A percentile compares a stretch with the other conserved stretches of the same genome.
phyloP scores from a whole-genome alignment of 2,113 vertebrate genomes.

The Bagarius yarrelli region DNA sequence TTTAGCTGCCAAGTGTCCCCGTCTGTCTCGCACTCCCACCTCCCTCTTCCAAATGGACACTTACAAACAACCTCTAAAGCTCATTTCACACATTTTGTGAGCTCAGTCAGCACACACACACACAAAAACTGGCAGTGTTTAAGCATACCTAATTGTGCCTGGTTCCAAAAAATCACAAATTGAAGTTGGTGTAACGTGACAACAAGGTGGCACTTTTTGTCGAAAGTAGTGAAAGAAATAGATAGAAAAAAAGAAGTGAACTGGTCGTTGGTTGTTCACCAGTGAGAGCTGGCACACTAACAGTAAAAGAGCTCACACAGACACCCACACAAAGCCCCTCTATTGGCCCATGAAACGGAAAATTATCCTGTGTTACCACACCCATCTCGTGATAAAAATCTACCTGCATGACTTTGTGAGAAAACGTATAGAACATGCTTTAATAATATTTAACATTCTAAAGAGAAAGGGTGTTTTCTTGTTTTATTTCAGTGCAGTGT shows the following conservation, averaged over 20 bases:
- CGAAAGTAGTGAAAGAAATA: neutral
- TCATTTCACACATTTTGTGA: conserved; percentile 4
- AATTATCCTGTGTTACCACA: neutral
- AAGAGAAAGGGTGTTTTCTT: neutral
- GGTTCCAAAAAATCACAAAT: conserved; percentile 36
- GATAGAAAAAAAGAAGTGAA: conserved; percentile 7
- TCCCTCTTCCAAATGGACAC: conserved; percentile 46
- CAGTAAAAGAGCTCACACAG: neutral
- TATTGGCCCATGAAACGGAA: neutral
- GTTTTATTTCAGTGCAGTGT: neutral
- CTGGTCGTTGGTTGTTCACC: conserved; percentile 16
- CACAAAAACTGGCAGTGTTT: conserved; percentile 27
- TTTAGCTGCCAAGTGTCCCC: conserved; percentile 60
- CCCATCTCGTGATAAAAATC: conserved; percentile 11
- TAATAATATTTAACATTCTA: neutral
- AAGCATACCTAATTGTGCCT: conserved; percentile 21
- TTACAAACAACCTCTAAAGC: conserved; percentile 10
- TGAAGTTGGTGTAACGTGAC: conserved; percentile 21
- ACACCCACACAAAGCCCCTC: conserved; percentile 15
- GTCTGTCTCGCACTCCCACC: conserved; percentile 48
- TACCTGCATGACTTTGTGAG: conserved; percentile 3
- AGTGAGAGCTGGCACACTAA: conserved; percentile 10
- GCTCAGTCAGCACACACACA: conserved; percentile 23
- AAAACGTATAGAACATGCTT: neutral
- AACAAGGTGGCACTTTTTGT: conserved; percentile 13